Percentiles rank a stretch among this genome's conserved stretches.
These are phyloP conservation scores for Medauroidea extradentata DNA, from an alignment of 1,140 invertebrate species.

Conservation along the genomic window DNA sequence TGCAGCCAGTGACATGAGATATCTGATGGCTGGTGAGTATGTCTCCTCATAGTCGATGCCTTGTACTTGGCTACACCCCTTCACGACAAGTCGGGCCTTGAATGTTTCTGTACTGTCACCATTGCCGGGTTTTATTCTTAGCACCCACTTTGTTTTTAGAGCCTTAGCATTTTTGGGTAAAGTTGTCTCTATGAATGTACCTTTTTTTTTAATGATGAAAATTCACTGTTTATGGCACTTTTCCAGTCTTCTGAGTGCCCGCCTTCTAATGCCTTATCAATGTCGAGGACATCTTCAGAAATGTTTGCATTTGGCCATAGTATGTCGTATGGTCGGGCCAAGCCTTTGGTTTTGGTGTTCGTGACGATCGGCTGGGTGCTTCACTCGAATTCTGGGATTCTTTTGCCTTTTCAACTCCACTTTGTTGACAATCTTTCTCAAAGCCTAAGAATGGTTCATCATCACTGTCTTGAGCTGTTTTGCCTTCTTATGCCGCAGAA, in stretches of 20 bases:
- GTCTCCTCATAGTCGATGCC: constrained; percentile 28
- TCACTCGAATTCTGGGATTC: background rate
- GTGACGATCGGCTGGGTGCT: background rate
- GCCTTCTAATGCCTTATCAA: background rate
- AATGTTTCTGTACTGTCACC: background rate
- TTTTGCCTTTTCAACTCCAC: background rate
- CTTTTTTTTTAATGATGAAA: background rate
- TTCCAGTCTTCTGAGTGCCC: background rate
- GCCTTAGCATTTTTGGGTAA: background rate
- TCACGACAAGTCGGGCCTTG: constrained; percentile 19
- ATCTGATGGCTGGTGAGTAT: constrained; percentile 26
- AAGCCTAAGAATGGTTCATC: background rate
- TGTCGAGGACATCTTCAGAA: background rate
- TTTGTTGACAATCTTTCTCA: background rate
- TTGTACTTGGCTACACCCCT: constrained; percentile 16
- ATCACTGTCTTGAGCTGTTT: background rate
- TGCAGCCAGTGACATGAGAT: constrained; percentile 24
- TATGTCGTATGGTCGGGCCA: background rate
- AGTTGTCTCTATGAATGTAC: background rate
- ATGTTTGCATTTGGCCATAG: background rate
- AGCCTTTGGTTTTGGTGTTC: too few relatives aligned
- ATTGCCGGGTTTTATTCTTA: background rate
- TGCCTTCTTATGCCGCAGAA: background rate
- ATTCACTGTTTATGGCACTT: background rate
- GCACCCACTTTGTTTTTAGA: background rate